Base-by-base conservation (phyloP, 2,888 invertebrate species). In the Polietes domitor region DNA sequence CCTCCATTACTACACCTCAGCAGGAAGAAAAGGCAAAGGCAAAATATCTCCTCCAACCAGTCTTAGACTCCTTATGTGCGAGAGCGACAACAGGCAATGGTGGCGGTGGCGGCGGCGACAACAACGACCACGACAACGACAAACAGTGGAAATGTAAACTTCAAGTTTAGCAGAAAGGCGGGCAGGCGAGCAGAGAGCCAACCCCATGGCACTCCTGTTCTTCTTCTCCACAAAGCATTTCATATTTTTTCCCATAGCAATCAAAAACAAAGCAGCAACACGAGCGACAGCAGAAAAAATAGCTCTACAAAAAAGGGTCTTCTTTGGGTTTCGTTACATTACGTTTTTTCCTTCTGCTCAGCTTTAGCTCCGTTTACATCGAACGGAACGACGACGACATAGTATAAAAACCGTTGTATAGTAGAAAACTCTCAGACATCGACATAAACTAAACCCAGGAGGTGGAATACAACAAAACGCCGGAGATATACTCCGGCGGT, bases 41-140 rank as follows among this genome's bases (percentile, higher is more conserved):
- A 41, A 68, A 41, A 43, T 43, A 68, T 68, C 68, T 68, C 68
- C 68, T 68, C 43, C 68, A 68, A 68, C 68, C 68, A 68, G 68
- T 68, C 68, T 68, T 68, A 58, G 68, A 65, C 41, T 65, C 68
- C 68, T 37, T 10, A 68, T 15, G 12, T 17, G 19, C 65, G 28
- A n/a, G 10, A 28, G 24, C 43, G 17, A 37, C 63, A 63, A 10
- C 41, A 32, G 63, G 7, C 63, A 7, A 32, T 5, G 32, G 37
- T n/a, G 32, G 28, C 28, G 61, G 55, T 15, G 32, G 10, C 32
- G 63, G 26, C 5, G 65, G 19, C 37, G 65, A 12, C 58, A 10
- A 24, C 32, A 17, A 24, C 43, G 1, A 24, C 24, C 15, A 21
- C 21, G 5, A 41, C n/a, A n/a, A n/a, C n/a, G 37, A 4, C 41